Percentiles rank a stretch among this genome's conserved stretches.
Conservation (phyloP, 2,888 invertebrate species). For the Tholera decimalis region DNA sequence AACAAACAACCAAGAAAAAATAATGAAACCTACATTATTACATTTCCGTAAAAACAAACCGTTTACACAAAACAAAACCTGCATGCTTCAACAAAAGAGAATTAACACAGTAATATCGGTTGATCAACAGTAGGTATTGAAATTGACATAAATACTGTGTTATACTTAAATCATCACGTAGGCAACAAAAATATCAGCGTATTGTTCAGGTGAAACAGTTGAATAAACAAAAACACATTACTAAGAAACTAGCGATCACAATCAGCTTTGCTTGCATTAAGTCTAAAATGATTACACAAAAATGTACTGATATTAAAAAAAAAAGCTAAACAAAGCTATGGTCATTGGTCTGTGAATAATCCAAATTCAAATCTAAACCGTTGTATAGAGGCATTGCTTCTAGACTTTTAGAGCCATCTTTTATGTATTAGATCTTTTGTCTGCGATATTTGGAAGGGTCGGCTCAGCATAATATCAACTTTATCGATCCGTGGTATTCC, state of each 20-base stretch:
- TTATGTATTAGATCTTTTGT: background rate
- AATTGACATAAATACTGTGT: conserved; percentile 38
- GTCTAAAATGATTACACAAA: background rate
- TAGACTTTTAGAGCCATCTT: conserved; percentile 23
- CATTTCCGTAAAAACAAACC: conserved; percentile 7
- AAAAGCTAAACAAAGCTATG: background rate
- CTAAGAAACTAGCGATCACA: background rate
- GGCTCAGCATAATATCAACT: background rate
- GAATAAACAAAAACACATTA: conserved; percentile 15
- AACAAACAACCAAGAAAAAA: background rate
- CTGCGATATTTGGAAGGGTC: conserved; percentile 9
- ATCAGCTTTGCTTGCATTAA: background rate
- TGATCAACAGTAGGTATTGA: conserved; percentile 27
- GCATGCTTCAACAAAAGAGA: conserved; percentile 22
- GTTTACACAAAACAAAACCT: background rate
- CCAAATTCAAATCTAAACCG: too few species aligned
- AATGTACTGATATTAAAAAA: background rate
- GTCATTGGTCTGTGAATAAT: too few species aligned
- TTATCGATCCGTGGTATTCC: conserved; percentile 9
- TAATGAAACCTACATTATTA: background rate
- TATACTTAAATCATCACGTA: conserved; percentile 29
- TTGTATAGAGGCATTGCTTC: conserved; percentile 14
- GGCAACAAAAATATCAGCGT: conserved; percentile 23
- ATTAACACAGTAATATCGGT: conserved; percentile 19
- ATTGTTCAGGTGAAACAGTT: conserved; percentile 34